phyloP scores from a whole-genome alignment of 2,113 vertebrate genomes.

The Ahaetulla prasina region DNA sequence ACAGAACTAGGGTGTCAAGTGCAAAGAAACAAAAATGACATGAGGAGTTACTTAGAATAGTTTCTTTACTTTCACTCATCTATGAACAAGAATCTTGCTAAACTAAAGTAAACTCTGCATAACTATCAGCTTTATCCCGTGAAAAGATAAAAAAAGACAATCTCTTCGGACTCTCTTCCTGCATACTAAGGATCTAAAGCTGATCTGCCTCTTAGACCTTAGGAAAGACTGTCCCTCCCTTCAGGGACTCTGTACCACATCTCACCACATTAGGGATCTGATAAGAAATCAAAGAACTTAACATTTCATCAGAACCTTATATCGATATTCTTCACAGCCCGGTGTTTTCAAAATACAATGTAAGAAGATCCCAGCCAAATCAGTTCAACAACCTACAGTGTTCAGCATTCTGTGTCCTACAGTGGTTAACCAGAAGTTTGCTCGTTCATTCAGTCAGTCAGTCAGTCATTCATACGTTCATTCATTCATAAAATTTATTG shows the following conservation, averaged over 20 bases:
- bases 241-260: too few relatives aligned
- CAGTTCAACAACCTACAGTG: neutral
- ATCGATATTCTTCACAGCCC: neutral
- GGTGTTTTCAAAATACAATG: neutral
- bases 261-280: neutral
- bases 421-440: neutral
- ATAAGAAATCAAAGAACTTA: neutral
- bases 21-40: neutral
- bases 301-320: neutral
- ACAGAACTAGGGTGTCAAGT: neutral
- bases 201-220: neutral
- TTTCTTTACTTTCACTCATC: too few relatives aligned
- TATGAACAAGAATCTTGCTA: neutral
- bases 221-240: neutral
- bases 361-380: neutral
- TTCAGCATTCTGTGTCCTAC: neutral
- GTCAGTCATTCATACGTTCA: too few relatives aligned
- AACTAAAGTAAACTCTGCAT: neutral
- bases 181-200: neutral
- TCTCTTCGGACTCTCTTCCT: neutral
- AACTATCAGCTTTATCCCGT: neutral
- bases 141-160: neutral
- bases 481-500: too few relatives aligned
- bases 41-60: neutral
- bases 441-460: too few relatives aligned